Evolutionary conservation across 2,888 invertebrate genomes (phyloP).

Genomic region (Hyposoter didymator): DNA sequence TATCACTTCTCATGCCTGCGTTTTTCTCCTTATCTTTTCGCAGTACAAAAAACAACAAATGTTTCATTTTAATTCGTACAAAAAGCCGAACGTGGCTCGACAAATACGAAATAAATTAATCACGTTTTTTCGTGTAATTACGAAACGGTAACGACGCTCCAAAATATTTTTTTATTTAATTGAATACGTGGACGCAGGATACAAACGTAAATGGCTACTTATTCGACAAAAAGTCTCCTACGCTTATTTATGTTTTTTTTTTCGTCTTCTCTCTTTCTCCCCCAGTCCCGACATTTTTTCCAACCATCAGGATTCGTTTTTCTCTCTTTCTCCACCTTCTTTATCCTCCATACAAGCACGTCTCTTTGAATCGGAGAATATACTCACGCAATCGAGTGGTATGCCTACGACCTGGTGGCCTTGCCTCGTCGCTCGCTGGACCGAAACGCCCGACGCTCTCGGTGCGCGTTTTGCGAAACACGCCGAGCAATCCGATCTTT

Average conservation of each 20-base stretch:
- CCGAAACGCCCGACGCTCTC: slow-evolving; percentile 73
- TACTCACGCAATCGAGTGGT: slow-evolving; percentile 73
- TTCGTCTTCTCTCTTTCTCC: neutral
- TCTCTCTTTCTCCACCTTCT: slow-evolving; percentile 26
- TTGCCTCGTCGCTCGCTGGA: slow-evolving; percentile 78
- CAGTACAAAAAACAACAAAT: neutral
- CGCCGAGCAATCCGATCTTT: slow-evolving; percentile 25
- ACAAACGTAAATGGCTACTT: no score
- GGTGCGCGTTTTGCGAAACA: slow-evolving; percentile 60
- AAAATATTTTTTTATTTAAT: neutral
- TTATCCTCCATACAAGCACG: slow-evolving; percentile 37
- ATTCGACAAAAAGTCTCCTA: neutral
- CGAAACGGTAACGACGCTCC: neutral
- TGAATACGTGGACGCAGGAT: neutral
- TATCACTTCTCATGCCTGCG: neutral
- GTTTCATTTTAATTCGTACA: neutral
- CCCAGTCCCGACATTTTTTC: neutral
- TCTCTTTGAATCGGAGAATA: slow-evolving; percentile 40
- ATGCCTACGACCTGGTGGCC: slow-evolving; percentile 79
- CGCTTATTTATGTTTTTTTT: neutral
- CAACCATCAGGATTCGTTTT: neutral
- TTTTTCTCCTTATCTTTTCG: neutral
- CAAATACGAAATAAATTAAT: neutral
- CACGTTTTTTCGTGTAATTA: neutral
- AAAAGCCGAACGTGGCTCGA: neutral